Conservation (phyloP, 2,797 vertebrate genomes). For the Lithobates sylvaticus region DNA sequence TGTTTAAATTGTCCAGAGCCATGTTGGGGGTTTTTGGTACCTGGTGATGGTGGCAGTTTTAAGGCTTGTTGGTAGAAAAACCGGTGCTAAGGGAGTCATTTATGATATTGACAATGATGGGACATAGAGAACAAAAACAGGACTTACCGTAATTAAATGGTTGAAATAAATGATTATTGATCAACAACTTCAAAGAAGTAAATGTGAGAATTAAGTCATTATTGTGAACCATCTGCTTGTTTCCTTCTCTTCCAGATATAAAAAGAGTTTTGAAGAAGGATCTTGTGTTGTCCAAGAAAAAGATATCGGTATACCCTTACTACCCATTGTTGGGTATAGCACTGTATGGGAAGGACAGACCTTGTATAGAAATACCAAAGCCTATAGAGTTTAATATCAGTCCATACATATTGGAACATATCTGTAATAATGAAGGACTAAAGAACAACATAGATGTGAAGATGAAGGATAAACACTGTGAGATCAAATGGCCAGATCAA, state of each 20-base stretch:
- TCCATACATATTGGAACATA: conserved; percentile 40
- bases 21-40: no score
- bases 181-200: no score
- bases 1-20: no score
- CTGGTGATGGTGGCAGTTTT: no score
- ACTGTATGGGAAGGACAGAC: conserved; percentile 18
- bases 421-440: conserved; percentile 9
- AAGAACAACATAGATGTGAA: conserved; percentile 20
- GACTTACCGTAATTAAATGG: no score
- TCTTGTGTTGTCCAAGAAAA: conserved; percentile 26
- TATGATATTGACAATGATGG: no score
- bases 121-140: no score
- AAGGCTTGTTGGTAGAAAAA: no score
- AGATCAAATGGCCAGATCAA: conserved; percentile 38
- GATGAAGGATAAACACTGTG: conserved; percentile 26
- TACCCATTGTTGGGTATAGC: not conserved
- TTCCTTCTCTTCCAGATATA: conserved; percentile 17
- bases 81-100: no score
- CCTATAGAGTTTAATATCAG: conserved; percentile 31
- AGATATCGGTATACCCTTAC: conserved; percentile 29
- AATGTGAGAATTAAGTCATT: no score
- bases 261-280: not conserved
- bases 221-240: not conserved
- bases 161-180: no score
- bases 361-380: not conserved